These are phyloP conservation scores for Poecilus cupreus DNA, from an alignment of 2,888 invertebrate species.

Conservation along the genomic window DNA sequence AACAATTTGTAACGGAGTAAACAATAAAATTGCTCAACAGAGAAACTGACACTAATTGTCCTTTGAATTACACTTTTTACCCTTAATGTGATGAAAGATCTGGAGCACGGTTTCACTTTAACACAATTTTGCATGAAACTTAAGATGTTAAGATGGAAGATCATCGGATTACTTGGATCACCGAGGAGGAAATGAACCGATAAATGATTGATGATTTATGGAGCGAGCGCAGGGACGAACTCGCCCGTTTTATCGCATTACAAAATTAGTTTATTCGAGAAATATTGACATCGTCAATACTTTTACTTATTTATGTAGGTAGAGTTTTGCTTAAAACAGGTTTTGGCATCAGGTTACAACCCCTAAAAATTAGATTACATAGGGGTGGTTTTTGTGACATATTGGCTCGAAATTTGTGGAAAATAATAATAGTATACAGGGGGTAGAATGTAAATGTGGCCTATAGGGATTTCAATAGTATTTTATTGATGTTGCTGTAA, in stretches of 20 bases:
- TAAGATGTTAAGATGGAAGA: background rate
- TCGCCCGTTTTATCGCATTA: background rate
- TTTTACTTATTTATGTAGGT: too few species aligned
- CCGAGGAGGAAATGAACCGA: slow-evolving; percentile 7
- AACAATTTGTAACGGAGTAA: slow-evolving; percentile 7
- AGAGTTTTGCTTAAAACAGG: too few species aligned
- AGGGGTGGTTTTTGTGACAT: too few species aligned
- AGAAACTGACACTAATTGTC: slow-evolving; percentile 8
- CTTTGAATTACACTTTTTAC: slow-evolving; percentile 18
- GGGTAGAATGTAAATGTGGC: too few species aligned
- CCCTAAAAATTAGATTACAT: too few species aligned
- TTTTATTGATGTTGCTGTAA: too few species aligned
- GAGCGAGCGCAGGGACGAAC: background rate
- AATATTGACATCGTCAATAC: too few species aligned
- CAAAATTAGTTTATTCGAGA: too few species aligned
- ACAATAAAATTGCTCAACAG: slow-evolving; percentile 18
- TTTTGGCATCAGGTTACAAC: too few species aligned
- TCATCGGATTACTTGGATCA: background rate
- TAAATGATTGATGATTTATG: slow-evolving; percentile 17
- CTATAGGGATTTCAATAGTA: too few species aligned
- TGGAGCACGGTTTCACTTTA: background rate
- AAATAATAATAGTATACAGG: too few species aligned
- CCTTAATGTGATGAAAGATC: slow-evolving; percentile 1
- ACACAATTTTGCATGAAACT: background rate
- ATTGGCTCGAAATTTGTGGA: too few species aligned